Base-by-base conservation (phyloP, 2,888 invertebrate genomes). In the Plusia festucae region DNA sequence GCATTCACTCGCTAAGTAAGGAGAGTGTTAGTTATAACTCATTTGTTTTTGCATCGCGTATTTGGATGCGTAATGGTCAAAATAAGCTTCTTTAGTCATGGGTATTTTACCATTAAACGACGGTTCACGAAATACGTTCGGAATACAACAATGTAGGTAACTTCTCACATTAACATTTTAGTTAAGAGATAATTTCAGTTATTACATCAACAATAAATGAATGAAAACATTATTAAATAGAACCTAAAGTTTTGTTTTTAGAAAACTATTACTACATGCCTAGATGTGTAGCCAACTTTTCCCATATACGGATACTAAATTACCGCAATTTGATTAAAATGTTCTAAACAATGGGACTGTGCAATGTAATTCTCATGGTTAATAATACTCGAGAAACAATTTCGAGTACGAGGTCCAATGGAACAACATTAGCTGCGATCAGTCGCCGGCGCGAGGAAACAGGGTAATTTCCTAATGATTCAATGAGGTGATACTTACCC, bases 391-490 rank as follows among this genome's bases (percentile, higher is more conserved):
- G 83, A 80, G 81, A 83, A 82, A 85, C 85, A 83, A 83, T 86
- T 85, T 84, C 82, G 83, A 73, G 76, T 82, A 63, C 83, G 82
- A 83, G 82, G 86, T 84, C 84, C 80, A 74, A 84, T 84, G 83
- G 83, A 86, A 79, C 81, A 84, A 85, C 87, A 88, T 91, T 91
- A 90, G 87, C 84, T 82, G 81, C 86, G 87, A 90, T 88, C 88
- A 85, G 83, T 80, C 78, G 85, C 82, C 82, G 84, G 83, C 81
- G 83, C 83, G 84, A 73, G 80, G 78, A 73, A 82, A 82, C 77
- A 66, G 85, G 84, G 86, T 89, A 90, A 91, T 91, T 90, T 88
- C 85, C 89, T 90, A 92, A 92, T 91, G 89, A 88, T 86, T 87
- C 86, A 86, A 89, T 85, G 88, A 90, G 84, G 88, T 90, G 90